Conservation (phyloP, 2,797 vertebrate genomes). For the Nyctalus aviator region DNA sequence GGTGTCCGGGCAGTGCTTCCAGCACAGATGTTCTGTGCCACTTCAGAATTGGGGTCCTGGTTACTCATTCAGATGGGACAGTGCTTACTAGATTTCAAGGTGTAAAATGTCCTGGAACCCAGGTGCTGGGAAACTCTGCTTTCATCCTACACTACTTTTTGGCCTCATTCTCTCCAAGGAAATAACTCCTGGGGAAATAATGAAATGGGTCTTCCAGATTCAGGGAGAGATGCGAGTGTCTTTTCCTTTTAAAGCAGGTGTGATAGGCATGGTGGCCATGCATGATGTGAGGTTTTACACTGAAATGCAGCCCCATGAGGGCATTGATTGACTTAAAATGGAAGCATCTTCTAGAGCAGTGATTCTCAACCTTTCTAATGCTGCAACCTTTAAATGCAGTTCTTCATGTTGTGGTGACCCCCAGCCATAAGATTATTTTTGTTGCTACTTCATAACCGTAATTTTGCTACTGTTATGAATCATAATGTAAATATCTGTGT, state of each 20-base stretch:
- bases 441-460: too few relatives aligned
- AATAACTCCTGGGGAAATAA: constrained; percentile 57
- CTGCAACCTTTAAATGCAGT: too few relatives aligned
- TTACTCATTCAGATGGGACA: background rate
- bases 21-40: background rate
- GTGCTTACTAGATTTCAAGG: constrained; percentile 37
- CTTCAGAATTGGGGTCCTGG: background rate
- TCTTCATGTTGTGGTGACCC: too few relatives aligned
- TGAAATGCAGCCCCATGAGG: constrained; percentile 53
- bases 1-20: background rate
- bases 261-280: background rate
- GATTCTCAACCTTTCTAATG: too few relatives aligned
- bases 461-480: too few relatives aligned
- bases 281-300: constrained; percentile 48
- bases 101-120: constrained; percentile 50
- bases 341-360: constrained; percentile 26
- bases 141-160: constrained; percentile 18
- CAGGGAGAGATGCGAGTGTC: constrained; percentile 41
- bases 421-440: too few relatives aligned
- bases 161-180: constrained; percentile 7
- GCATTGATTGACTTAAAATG: constrained; percentile 52
- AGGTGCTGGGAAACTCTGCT: constrained; percentile 26
- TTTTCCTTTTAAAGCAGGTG: constrained; percentile 65
- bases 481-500: too few relatives aligned
- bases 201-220: constrained; percentile 17